Base-by-base conservation (phyloP, 1,140 invertebrate species). In the Apis mellifera region DNA sequence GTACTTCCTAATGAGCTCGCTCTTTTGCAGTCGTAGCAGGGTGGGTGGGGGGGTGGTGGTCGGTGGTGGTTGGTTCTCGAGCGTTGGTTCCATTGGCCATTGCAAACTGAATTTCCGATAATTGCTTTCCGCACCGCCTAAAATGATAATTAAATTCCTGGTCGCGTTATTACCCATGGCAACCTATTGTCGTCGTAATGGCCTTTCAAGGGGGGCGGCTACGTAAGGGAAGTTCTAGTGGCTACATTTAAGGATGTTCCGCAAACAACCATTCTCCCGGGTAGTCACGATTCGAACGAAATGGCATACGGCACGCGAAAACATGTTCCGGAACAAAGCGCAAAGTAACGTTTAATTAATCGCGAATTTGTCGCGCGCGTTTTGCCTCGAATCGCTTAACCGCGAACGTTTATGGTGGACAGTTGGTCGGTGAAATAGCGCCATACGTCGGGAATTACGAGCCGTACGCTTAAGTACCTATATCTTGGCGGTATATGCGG, bases 141-240 rank as follows among this genome's bases (percentile, higher is more conserved):
- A 93, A 93, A 93, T 93, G 90, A 92, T 93, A 93, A 93, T 93
- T 92, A 92, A 93, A 93, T 93, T 92, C 88, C 87, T 88, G 87
- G 86, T 83, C 89, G 84, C 83, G 86, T 84, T 80, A 86, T 76
- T 88, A 84, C 72, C 82, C 82, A 84, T 78, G 65, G 79, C 82
- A 82, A 80, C 71, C 72, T 79, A 72, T 84, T 86, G 84, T 78
- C 68, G 72, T 86, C 76, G 55, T 80, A 88, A 88, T 86, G 76
- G 65, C 74, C 71, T 82, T 87, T 50, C 85, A 64, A 15, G 15
- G 32, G 32, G 32, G 15, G 32, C 23, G 32, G 52, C 32, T 19
- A 7, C 59, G 62, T 23, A 79, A 83, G 66, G 59, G 71, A 59
- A 76, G 64, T 78, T 26, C 32, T 42, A 42, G 55, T 57, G 68